These are phyloP conservation scores for Lanius ludovicianus DNA, from an alignment of 2,113 vertebrate genomes.

Conservation along the genomic window DNA sequence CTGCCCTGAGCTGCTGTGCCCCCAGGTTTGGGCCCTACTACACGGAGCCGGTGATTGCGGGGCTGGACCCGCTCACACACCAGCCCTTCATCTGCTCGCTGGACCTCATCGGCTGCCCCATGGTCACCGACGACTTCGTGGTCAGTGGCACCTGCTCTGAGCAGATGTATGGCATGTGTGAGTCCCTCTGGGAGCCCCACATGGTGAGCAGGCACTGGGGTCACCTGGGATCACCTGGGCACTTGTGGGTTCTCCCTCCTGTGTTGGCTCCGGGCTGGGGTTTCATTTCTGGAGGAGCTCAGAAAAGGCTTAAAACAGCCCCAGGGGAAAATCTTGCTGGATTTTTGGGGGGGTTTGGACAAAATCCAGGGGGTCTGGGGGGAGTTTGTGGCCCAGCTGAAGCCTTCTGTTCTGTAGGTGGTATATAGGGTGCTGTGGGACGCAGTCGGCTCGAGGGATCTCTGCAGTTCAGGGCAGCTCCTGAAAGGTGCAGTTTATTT, in stretches of 20 bases:
- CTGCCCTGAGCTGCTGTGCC: not conserved
- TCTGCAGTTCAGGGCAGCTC: no score
- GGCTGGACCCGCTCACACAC: constrained; percentile 87
- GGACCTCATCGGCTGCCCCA: constrained; percentile 95
- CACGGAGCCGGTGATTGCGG: constrained; percentile 94
- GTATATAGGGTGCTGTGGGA: no score
- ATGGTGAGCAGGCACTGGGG: constrained; percentile 81
- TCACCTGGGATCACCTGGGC: no score
- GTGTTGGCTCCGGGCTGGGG: not conserved
- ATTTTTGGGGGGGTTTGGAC: not conserved
- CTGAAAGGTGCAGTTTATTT: no score
- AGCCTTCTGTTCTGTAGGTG: no score
- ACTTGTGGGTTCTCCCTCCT: not conserved
- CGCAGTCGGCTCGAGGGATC: no score
- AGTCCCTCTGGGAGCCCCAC: constrained; percentile 94
- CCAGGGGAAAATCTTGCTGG: not conserved
- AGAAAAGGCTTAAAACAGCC: not conserved
- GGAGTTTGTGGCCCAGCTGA: not conserved
- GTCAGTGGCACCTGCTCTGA: constrained; percentile 94
- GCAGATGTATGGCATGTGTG: constrained; percentile 99
- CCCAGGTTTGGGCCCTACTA: constrained; percentile 95
- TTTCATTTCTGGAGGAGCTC: fast-evolving
- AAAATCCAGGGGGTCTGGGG: no score
- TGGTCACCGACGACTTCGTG: constrained; percentile 96
- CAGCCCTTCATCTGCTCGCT: constrained; percentile 96